phyloP scores from a whole-genome alignment of 2,797 vertebrate genomes.

The Syngnathus rostellatus region DNA sequence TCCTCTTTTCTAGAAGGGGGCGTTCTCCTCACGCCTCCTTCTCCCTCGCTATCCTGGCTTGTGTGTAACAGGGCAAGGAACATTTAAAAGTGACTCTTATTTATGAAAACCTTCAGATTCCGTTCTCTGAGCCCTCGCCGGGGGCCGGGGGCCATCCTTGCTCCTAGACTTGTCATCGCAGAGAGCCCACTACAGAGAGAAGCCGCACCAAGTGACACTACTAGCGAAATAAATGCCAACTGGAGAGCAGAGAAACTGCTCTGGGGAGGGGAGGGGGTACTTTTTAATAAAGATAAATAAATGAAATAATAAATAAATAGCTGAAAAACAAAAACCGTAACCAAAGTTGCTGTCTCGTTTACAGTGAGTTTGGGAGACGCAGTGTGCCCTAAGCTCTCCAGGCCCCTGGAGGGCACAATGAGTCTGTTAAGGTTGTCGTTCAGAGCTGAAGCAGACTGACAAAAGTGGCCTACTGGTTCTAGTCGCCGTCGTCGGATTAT shows the following conservation, averaged over 20 bases:
- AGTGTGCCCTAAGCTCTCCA: constrained; percentile 76
- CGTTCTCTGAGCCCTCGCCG: constrained; percentile 76
- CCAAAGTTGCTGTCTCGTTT: constrained; percentile 99
- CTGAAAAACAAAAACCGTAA: constrained; percentile 86
- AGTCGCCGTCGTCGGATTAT: constrained; percentile 77
- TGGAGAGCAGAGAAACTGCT: constrained; percentile 77
- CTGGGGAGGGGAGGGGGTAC: constrained; percentile 68
- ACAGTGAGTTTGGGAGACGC: constrained; percentile 97
- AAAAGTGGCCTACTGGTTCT: constrained; percentile 78
- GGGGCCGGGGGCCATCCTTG: constrained; percentile 59
- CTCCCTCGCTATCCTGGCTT: constrained; percentile 64
- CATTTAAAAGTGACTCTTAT: constrained; percentile 89
- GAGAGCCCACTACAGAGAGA: constrained; percentile 65
- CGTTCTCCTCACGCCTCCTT: constrained; percentile 35
- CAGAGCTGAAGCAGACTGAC: constrained; percentile 81
- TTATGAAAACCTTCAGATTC: constrained; percentile 99
- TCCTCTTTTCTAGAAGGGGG: constrained; percentile 64
- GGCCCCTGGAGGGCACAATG: constrained; percentile 64
- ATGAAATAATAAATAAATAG: constrained; percentile 74
- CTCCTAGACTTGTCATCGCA: constrained; percentile 72
- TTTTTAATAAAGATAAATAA: constrained; percentile 85
- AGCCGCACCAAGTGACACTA: constrained; percentile 61
- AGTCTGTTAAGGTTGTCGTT: constrained; percentile 67
- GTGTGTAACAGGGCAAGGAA: constrained; percentile 89
- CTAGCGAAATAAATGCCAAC: constrained; percentile 65